Conservation (phyloP, 1,140 invertebrate species). For the Oryctes rhinoceros region DNA sequence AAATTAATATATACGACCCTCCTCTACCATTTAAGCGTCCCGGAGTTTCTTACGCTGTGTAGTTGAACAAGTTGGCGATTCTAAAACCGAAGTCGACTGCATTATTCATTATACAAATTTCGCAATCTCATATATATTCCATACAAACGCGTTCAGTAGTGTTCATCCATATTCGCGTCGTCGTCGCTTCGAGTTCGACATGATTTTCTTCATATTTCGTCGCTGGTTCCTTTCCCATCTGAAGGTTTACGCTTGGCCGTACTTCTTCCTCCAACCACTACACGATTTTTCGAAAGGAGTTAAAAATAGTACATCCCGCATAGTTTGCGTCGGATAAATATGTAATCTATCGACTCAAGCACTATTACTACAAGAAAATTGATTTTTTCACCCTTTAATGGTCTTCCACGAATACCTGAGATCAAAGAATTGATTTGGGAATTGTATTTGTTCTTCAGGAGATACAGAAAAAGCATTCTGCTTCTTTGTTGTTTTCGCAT, state of each 20-base stretch:
- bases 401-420: background rate
- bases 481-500: background rate
- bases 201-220: background rate
- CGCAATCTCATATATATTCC: background rate
- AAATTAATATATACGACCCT: too few species aligned
- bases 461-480: background rate
- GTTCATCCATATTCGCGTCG: conserved; percentile 1
- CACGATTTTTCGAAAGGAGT: conserved; percentile 5
- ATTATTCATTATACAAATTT: conserved; percentile 23
- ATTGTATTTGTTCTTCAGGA: background rate
- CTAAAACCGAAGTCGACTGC: background rate
- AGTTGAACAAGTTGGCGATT: background rate
- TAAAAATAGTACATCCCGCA: background rate
- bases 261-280: background rate
- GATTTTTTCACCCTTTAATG: background rate
- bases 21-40: too few species aligned
- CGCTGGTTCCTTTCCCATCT: background rate
- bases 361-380: background rate
- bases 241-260: background rate
- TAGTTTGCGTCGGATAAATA: conserved; percentile 11
- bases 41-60: too few species aligned
- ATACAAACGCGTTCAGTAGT: background rate
- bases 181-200: background rate
- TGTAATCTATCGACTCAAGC: background rate
- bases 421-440: conserved; percentile 9